Evolutionary conservation across 2,113 vertebrate species (phyloP).

Genomic region (Rattus rattus): DNA sequence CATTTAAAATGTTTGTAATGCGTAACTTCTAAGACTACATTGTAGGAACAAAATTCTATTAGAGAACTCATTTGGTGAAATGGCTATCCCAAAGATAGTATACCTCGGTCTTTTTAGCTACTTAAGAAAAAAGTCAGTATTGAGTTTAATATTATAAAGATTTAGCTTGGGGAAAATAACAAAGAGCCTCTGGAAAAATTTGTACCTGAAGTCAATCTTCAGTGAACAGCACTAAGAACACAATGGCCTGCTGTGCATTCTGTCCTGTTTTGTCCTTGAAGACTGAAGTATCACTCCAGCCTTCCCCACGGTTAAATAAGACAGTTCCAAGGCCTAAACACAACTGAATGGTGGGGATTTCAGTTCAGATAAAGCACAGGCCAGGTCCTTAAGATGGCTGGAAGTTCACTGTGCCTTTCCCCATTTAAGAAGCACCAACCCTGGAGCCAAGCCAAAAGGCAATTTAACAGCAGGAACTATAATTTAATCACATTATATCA

Average conservation of each 20-base stretch:
- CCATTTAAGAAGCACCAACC: slow-evolving; percentile 65
- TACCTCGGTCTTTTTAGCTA: slow-evolving; percentile 60
- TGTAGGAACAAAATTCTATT: slow-evolving; percentile 78
- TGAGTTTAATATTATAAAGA: slow-evolving; percentile 64
- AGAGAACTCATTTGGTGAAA: slow-evolving; percentile 77
- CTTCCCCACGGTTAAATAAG: slow-evolving; percentile 2
- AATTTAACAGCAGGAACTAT: slow-evolving; percentile 68
- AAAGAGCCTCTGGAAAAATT: slow-evolving; percentile 46
- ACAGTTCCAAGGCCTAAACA: slow-evolving; percentile 38
- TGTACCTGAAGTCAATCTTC: slow-evolving; percentile 15
- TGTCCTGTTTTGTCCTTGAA: slow-evolving; percentile 13
- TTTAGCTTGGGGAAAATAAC: slow-evolving; percentile 56
- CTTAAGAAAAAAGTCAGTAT: slow-evolving; percentile 44
- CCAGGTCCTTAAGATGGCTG: neutral
- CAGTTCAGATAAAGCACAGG: slow-evolving; percentile 56
- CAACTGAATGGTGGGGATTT: slow-evolving; percentile 44
- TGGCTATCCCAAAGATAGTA: slow-evolving; percentile 72
- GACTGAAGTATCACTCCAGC: neutral
- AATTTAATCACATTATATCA: slow-evolving; percentile 75
- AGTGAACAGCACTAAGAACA: neutral
- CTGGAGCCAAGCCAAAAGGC: slow-evolving; percentile 70
- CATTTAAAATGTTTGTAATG: neutral
- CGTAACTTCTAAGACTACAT: too few species aligned
- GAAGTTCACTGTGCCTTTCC: slow-evolving; percentile 53
- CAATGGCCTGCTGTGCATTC: neutral